These are phyloP conservation scores for Typhlichthys eigenmanni DNA, from an alignment of 2,797 vertebrate genomes.

Conservation along the genomic window DNA sequence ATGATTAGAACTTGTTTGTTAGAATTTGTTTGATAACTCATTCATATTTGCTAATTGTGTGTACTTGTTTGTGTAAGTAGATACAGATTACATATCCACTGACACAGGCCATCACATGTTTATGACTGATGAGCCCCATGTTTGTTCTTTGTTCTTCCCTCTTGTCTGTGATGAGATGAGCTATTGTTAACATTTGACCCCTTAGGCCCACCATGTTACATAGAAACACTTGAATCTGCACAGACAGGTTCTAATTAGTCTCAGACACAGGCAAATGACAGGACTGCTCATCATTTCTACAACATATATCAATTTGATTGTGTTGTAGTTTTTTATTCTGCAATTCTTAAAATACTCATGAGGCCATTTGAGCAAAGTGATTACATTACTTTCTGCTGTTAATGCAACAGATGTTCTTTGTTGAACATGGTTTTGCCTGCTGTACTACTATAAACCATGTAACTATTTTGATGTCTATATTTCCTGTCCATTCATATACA, in stretches of 20 bases:
- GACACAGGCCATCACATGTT: constrained; percentile 12
- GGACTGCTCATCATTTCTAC: no score
- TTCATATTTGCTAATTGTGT: background rate
- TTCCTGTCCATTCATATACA: constrained; percentile 8
- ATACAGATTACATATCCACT: background rate
- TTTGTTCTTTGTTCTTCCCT: constrained; percentile 41
- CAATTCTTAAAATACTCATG: no score
- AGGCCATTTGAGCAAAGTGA: no score
- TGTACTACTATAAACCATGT: background rate
- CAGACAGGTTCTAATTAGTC: constrained; percentile 45
- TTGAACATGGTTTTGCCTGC: background rate
- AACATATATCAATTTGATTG: no score
- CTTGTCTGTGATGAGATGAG: constrained; percentile 42
- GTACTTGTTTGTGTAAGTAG: no score
- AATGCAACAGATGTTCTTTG: background rate
- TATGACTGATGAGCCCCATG: constrained; percentile 20
- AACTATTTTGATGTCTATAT: constrained; percentile 1
- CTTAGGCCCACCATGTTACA: constrained; percentile 26
- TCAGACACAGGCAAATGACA: constrained; percentile 22
- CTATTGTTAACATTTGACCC: constrained; percentile 42
- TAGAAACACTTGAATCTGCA: constrained; percentile 40
- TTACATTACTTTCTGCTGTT: background rate
- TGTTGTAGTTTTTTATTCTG: no score
- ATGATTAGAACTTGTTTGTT: background rate
- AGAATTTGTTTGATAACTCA: background rate